phyloP scores from a whole-genome alignment of 2,113 vertebrate genomes.

The human (Homo sapiens) region DNA sequence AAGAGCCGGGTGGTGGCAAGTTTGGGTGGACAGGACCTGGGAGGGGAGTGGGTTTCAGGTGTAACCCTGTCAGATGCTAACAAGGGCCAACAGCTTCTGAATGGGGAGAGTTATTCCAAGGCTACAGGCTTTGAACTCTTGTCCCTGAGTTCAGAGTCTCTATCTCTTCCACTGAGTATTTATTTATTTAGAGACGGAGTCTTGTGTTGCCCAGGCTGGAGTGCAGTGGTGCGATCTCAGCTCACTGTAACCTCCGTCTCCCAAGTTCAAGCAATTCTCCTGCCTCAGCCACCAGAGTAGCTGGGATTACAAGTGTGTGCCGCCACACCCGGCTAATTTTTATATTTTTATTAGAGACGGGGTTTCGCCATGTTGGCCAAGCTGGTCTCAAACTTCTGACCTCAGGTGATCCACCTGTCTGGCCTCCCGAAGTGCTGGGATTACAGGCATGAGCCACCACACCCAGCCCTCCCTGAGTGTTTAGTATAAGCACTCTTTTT shows the following conservation, averaged over 20 bases:
- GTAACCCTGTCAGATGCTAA: not conserved
- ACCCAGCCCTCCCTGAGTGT: too few species aligned
- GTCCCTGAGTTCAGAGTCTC: not conserved
- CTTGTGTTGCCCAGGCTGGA: not conserved
- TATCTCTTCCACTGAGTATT: not conserved
- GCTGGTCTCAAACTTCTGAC: too few species aligned
- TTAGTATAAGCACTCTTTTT: too few species aligned
- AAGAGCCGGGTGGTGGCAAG: not conserved
- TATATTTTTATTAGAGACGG: not conserved
- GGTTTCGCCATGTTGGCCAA: too few species aligned
- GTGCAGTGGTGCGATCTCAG: not conserved
- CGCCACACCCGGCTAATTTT: not conserved
- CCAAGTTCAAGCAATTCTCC: not conserved
- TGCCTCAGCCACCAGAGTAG: not conserved
- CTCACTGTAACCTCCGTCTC: not conserved
- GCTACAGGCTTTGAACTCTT: not conserved
- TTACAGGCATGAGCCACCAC: too few species aligned
- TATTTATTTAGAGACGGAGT: not conserved
- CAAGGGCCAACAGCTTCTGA: not conserved
- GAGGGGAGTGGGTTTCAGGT: not conserved
- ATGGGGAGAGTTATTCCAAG: slow-evolving; percentile 2
- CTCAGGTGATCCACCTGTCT: too few species aligned
- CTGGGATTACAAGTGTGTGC: not conserved
- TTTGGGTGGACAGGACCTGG: not conserved
- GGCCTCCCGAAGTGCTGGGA: too few species aligned